These are phyloP conservation scores for Rosalia funebris DNA, from an alignment of 2,888 invertebrate genomes.

Conservation along the genomic window DNA sequence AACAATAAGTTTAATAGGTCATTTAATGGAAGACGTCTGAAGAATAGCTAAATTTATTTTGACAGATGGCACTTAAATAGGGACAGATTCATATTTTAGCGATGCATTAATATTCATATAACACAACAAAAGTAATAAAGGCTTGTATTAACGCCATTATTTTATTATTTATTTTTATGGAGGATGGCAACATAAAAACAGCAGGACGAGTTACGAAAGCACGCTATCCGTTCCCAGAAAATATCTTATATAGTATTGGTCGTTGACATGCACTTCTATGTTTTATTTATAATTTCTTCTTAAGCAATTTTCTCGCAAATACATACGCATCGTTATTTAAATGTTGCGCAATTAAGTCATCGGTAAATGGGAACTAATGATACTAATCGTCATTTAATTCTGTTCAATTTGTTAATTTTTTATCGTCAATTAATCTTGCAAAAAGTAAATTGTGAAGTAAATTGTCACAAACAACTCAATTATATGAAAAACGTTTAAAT, in stretches of 20 bases:
- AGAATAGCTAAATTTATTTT: neutral
- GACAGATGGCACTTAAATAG: neutral
- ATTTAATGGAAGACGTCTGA: neutral
- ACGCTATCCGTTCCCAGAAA: slow-evolving; percentile 32
- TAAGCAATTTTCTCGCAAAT: slow-evolving; percentile 23
- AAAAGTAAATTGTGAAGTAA: no score
- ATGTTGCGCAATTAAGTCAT: slow-evolving; percentile 3
- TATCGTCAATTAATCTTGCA: slow-evolving; percentile 8
- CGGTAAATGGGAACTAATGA: slow-evolving; percentile 8
- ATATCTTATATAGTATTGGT: slow-evolving; percentile 25
- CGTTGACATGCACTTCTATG: slow-evolving; percentile 31
- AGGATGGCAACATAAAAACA: slow-evolving; percentile 19
- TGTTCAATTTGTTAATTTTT: slow-evolving; percentile 3
- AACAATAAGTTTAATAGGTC: neutral
- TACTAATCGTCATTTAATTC: slow-evolving; percentile 5
- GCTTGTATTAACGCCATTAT: slow-evolving; percentile 13
- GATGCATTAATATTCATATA: neutral
- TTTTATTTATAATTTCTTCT: slow-evolving; percentile 28
- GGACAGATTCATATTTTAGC: neutral
- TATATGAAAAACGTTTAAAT: slow-evolving; percentile 5
- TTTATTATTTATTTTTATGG: slow-evolving; percentile 23
- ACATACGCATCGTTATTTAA: slow-evolving; percentile 11
- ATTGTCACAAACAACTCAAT: slow-evolving; percentile 21
- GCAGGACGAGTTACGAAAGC: slow-evolving; percentile 28
- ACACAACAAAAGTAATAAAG: slow-evolving; percentile 2